A percentile compares a stretch with the other conserved stretches of the same genome.
phyloP scores from a whole-genome alignment of 37 sponge, comb jelly and placozoan genomes.

The Amphimedon queenslandica region DNA sequence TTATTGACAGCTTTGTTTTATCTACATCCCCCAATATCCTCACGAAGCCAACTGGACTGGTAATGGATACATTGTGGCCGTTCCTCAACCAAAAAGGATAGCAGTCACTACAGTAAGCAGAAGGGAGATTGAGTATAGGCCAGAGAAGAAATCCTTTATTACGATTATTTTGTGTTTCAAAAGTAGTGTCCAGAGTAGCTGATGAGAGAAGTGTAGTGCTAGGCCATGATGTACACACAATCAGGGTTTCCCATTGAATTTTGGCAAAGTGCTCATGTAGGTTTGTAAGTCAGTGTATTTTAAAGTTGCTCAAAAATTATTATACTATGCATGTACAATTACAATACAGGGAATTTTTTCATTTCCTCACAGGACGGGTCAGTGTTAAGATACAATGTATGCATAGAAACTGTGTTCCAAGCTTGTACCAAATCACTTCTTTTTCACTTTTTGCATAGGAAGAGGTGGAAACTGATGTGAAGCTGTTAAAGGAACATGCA shows the following conservation, averaged over 20 bases:
- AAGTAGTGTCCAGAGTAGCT: slow-evolving; percentile 84
- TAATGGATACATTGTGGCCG: slow-evolving; percentile 59
- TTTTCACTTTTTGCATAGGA: slow-evolving; percentile 18
- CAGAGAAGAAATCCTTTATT: no score
- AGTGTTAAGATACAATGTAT: no score
- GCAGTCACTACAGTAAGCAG: slow-evolving; percentile 76
- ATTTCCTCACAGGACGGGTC: no score
- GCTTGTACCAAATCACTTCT: no score
- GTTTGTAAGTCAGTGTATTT: no score
- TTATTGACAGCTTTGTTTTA: no score
- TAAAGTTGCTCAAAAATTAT: no score
- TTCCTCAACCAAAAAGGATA: slow-evolving; percentile 90
- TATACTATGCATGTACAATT: no score
- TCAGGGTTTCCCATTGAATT: slow-evolving; percentile 82
- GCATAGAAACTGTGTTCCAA: no score
- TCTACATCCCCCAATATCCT: slow-evolving; percentile 81
- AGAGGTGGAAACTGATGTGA: slow-evolving; percentile 44
- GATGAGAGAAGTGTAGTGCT: slow-evolving; percentile 77
- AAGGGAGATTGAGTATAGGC: background rate
- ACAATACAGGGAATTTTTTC: no score
- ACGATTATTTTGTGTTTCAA: no score
- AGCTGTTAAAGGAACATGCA: slow-evolving; percentile 49
- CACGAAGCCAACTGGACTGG: slow-evolving; percentile 86
- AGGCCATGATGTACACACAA: slow-evolving; percentile 40
- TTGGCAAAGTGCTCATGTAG: no score